Evolutionary conservation across 2,113 vertebrate genomes (phyloP).

Genomic region (Tamias sibiricus): DNA sequence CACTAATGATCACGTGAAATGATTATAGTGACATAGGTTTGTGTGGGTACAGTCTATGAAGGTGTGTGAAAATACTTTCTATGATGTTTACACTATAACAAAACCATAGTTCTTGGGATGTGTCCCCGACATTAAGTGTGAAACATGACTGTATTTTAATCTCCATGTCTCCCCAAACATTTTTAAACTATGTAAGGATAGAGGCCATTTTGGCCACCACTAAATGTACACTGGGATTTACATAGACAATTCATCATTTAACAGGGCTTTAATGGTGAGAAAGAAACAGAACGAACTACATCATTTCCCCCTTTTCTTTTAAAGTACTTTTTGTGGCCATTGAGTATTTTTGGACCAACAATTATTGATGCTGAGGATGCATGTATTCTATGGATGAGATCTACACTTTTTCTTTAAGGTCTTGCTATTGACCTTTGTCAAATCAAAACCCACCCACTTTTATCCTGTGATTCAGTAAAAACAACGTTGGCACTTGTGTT

Average conservation of each 20-base stretch:
- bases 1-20: neutral
- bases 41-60: neutral
- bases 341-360: neutral
- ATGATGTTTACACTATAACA: neutral
- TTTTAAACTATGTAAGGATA: neutral
- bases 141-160: neutral
- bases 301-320: neutral
- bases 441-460: neutral
- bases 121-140: neutral
- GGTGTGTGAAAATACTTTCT: neutral
- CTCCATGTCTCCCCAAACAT: neutral
- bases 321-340: neutral
- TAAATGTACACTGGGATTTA: neutral
- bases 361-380: neutral
- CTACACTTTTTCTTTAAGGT: neutral
- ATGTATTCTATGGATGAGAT: neutral
- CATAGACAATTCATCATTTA: neutral
- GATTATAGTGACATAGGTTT: neutral
- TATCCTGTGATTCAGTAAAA: neutral
- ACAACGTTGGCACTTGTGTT: neutral
- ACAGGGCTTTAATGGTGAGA: neutral
- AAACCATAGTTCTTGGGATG: neutral
- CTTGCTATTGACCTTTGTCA: neutral
- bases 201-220: neutral
- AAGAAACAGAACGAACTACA: neutral